These are phyloP conservation scores for Nemoura dubitans DNA, from an alignment of 2,888 invertebrate species.

Conservation along the genomic window DNA sequence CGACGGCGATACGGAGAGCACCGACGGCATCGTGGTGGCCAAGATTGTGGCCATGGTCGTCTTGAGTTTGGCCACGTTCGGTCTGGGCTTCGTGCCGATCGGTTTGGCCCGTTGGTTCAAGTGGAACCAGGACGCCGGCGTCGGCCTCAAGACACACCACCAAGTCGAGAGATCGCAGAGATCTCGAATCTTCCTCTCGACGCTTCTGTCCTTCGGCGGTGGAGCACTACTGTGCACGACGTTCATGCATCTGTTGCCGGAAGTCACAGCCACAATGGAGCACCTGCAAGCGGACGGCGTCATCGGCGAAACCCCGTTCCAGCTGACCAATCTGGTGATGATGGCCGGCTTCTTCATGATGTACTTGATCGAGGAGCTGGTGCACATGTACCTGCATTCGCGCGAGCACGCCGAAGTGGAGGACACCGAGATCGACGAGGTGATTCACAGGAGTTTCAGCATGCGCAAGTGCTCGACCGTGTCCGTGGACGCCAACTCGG, in stretches of 20 bases:
- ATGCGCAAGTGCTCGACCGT: conserved; percentile 53
- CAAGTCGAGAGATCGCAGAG: conserved; percentile 52
- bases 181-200: conserved; percentile 54
- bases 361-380: conserved; percentile 82
- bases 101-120: conserved; percentile 72
- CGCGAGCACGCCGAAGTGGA: conserved; percentile 58
- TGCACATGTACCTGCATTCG: conserved; percentile 73
- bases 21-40: conserved; percentile 68
- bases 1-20: conserved; percentile 56
- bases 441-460: conserved; percentile 57
- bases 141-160: conserved; percentile 56
- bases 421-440: conserved; percentile 52
- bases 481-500: neutral
- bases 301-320: conserved; percentile 67
- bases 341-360: conserved; percentile 80
- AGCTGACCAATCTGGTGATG: conserved; percentile 75
- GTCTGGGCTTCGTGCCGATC: conserved; percentile 79
- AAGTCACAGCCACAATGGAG: conserved; percentile 76
- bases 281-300: conserved; percentile 63
- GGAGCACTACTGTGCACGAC: conserved; percentile 84
- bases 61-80: conserved; percentile 77
- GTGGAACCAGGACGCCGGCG: conserved; percentile 68
- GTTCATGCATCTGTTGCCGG: conserved; percentile 82
- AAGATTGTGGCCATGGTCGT: conserved; percentile 83
- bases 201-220: conserved; percentile 83